Evolutionary conservation across 2,888 invertebrate species (phyloP).

Genomic region (Aphidoletes aphidimyza): DNA sequence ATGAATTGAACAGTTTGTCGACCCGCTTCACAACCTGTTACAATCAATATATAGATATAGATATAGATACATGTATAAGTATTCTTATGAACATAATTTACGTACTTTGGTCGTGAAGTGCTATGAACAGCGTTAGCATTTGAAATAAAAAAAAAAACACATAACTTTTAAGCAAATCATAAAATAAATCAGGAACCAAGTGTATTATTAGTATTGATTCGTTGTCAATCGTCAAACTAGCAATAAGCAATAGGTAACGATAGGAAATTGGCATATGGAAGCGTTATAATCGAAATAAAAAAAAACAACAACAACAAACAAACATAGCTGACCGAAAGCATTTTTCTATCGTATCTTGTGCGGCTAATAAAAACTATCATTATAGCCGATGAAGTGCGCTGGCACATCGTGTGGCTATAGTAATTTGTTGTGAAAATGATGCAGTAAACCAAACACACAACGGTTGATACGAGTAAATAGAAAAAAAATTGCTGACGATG

Average conservation of each 20-base stretch:
- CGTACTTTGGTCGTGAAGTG: neutral
- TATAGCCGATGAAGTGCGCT: no score
- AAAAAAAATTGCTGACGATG: neutral
- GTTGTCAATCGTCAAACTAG: no score
- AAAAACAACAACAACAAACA: no score
- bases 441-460: neutral
- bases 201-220: no score
- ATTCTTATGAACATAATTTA: no score
- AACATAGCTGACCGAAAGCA: neutral
- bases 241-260: no score
- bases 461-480: neutral
- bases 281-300: no score
- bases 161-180: neutral
- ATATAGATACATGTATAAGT: no score
- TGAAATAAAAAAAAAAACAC: neutral
- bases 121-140: neutral
- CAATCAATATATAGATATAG: neutral
- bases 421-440: no score
- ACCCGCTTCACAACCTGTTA: slow-evolving; percentile 39
- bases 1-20: slow-evolving; percentile 42
- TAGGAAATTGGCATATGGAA: no score
- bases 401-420: no score
- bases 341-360: neutral
- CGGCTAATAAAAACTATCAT: no score
- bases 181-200: slow-evolving; percentile 15